Evolutionary conservation across 2,113 vertebrate species (phyloP).

Genomic region (Mugil cephalus): DNA sequence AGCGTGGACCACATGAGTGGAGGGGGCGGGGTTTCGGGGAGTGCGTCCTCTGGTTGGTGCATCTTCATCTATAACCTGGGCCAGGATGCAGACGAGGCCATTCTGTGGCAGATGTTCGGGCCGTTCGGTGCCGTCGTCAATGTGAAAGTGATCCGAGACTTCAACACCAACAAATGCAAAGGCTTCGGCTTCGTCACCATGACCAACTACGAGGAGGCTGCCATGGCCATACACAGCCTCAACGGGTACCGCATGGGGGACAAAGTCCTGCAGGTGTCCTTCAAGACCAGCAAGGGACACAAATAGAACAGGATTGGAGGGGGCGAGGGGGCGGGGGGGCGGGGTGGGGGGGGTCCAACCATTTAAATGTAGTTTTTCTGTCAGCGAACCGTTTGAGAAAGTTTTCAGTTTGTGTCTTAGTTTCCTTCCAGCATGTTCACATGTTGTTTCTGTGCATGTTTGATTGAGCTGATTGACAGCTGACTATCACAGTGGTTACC

Average conservation of each 20-base stretch:
- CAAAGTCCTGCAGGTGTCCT: slow-evolving; percentile 98
- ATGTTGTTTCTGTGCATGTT: slow-evolving; percentile 3
- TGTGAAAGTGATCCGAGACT: slow-evolving; percentile 98
- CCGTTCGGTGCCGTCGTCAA: slow-evolving; percentile 97
- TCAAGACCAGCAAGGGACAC: slow-evolving; percentile 99
- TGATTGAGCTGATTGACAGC: neutral
- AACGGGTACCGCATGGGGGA: slow-evolving; percentile 98
- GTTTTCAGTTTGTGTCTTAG: slow-evolving; percentile 3
- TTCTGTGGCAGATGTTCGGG: slow-evolving; percentile 99
- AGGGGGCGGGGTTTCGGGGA: slow-evolving; percentile 88
- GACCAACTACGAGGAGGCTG: slow-evolving; percentile 99
- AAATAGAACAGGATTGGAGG: slow-evolving; percentile 81
- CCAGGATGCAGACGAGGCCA: slow-evolving; percentile 96
- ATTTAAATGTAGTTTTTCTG: neutral
- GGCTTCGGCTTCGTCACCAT: slow-evolving; percentile 99
- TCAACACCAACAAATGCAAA: slow-evolving; percentile 99
- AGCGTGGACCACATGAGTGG: slow-evolving; percentile 95
- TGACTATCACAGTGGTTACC: neutral
- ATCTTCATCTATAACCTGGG: slow-evolving; percentile 99
- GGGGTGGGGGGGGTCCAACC: neutral
- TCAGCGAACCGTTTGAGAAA: neutral
- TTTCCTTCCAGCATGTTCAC: slow-evolving; percentile 47
- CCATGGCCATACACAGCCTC: slow-evolving; percentile 98
- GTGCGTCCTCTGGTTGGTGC: slow-evolving; percentile 94
- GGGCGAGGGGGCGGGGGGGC: too few relatives aligned